phyloP scores from a whole-genome alignment of 2,113 vertebrate genomes.

The Anhinga anhinga region DNA sequence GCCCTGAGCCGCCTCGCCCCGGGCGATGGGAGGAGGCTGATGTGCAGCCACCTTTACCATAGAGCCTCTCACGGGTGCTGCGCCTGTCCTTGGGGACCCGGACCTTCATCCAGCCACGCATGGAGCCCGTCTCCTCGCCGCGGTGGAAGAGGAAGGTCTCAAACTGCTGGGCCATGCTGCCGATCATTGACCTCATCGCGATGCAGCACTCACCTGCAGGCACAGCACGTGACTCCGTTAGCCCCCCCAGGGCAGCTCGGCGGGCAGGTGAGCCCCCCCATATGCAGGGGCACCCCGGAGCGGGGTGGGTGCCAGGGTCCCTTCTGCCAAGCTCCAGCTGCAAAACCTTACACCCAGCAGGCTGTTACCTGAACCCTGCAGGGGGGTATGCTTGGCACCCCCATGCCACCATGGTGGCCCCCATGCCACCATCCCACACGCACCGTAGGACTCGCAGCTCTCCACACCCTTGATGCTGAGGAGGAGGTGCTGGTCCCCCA shows the following conservation, averaged over 20 bases:
- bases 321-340: background rate
- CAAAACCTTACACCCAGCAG: background rate
- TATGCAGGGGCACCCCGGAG: background rate
- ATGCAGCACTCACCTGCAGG: slow-evolving; percentile 81
- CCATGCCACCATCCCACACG: background rate
- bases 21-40: background rate
- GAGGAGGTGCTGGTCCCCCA: slow-evolving; percentile 85
- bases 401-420: background rate
- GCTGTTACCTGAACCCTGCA: background rate
- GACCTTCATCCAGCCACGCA: slow-evolving; percentile 76
- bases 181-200: slow-evolving; percentile 26
- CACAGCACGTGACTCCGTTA: accelerated
- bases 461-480: slow-evolving; percentile 86
- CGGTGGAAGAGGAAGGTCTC: slow-evolving; percentile 86
- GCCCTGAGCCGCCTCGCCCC: background rate
- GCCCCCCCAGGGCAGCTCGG: accelerated
- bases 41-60: slow-evolving; percentile 54
- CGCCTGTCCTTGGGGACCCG: slow-evolving; percentile 73
- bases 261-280: background rate
- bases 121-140: slow-evolving; percentile 86
- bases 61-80: slow-evolving; percentile 74
- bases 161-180: slow-evolving; percentile 74
- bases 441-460: slow-evolving; percentile 89
- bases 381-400: background rate
- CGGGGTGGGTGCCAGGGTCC: background rate